Evolutionary conservation across 2,797 vertebrate species (phyloP), one percentile per base, ranked within the genome.

Genomic region (Chaenodraco wilsoni): DNA sequence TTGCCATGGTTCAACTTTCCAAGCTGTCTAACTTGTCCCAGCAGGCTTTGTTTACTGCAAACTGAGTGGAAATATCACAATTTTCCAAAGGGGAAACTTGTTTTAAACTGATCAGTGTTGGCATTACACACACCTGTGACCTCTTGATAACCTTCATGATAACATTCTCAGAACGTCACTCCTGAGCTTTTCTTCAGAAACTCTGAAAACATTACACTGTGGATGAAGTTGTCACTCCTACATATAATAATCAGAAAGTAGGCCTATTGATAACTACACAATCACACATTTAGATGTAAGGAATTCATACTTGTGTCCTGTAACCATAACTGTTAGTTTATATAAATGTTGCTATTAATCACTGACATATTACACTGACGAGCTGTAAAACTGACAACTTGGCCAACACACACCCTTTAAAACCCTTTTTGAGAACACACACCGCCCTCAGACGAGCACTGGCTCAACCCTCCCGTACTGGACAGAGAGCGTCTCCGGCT

Each of bases 1-100:
- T 84, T 88, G 79, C 84, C 80, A 54, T 23, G 2, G 23, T 33
- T 76, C 79, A 78, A 84, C 52, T 85, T 89, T 90, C 79, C 84
- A 79, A 71, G 67, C 51, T 44, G 54, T 54, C 58, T 74, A 61
- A 62, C 74, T 76, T 33, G 74, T 82, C 74, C 67, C 69, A 76
- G 77, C 65, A 78, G 72, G 81, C 43, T 63, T 54, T 78, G 69
- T 76, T 81, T 79, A 55, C 58, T 74, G 46, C 65, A 51, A 79
- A 72, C 63, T 49, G 57, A 74, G 45, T 65, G 37, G 9, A 48
- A 43, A 49, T 43, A 62, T 56, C 16, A 52, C 55, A 67, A 75
- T 49, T 48, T 44, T 45, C 50, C n/a, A 15, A 43, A 65, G 14
- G 4, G 50, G 16, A 23, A 49, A 65, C 57, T 41, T n/a, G n/a